A percentile compares a stretch with the other conserved stretches of the same genome.
Evolutionary conservation across 1,140 invertebrate genomes (phyloP).

Genomic region (Diuraphis noxia): DNA sequence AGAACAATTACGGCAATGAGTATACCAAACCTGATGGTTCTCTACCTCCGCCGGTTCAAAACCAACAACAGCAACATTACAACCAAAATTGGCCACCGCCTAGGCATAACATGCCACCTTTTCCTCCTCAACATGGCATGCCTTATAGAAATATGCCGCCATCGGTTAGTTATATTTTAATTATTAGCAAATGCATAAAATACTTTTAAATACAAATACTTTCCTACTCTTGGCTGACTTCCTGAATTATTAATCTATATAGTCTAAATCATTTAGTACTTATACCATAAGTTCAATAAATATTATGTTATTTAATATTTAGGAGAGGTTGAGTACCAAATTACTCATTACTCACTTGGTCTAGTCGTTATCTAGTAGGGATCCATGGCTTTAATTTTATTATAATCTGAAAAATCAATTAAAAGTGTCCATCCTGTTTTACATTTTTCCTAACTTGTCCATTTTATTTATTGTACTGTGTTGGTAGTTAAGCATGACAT

Average conservation of each 20-base stretch:
- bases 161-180: constrained; percentile 25
- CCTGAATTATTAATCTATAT: background rate
- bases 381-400: background rate
- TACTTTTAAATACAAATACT: background rate
- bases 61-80: constrained; percentile 52
- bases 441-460: background rate
- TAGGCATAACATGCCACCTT: constrained; percentile 62
- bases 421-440: background rate
- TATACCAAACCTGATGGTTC: constrained; percentile 59
- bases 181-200: background rate
- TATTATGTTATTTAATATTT: background rate
- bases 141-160: constrained; percentile 47
- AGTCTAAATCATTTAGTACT: background rate
- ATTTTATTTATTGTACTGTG: background rate
- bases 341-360: background rate
- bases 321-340: background rate
- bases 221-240: background rate
- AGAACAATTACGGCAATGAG: constrained; percentile 62
- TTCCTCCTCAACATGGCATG: constrained; percentile 63
- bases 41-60: constrained; percentile 54
- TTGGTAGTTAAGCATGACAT: background rate
- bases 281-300: background rate
- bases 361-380: background rate
- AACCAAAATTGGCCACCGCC: constrained; percentile 57
- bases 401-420: background rate